Percentiles rank a stretch among this genome's conserved stretches.
Conservation (phyloP, 2,888 invertebrate genomes). For the Folsomia manolachei region DNA sequence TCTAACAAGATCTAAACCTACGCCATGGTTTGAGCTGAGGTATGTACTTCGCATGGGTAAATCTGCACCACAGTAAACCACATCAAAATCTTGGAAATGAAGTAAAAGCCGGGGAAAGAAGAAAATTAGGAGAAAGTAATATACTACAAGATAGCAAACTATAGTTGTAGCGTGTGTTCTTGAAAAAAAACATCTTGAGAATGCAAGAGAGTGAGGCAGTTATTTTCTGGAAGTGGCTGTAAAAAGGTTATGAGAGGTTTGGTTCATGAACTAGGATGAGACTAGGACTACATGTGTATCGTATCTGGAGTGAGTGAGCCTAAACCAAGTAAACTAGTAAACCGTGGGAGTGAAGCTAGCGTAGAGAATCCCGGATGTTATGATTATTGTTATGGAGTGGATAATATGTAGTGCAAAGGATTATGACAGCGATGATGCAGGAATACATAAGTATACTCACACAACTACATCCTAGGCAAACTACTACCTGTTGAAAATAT, state of each 20-base stretch:
- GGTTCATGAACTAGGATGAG: constrained; percentile 7
- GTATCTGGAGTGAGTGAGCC: no score
- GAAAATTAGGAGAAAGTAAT: constrained; percentile 1
- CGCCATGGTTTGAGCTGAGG: no score
- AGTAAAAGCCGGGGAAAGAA: no score
- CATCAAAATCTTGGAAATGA: no score
- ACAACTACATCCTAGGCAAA: neutral
- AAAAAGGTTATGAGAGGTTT: neutral
- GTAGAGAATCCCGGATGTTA: constrained; percentile 15
- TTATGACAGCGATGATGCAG: constrained; percentile 19
- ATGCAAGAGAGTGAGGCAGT: neutral
- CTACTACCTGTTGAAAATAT: constrained; percentile 48
- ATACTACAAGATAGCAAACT: no score
- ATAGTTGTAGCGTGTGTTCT: neutral
- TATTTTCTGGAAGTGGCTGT: neutral
- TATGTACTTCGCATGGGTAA: no score
- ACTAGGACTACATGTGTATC: no score
- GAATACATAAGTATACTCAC: no score
- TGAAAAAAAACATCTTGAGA: neutral
- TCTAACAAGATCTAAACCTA: no score
- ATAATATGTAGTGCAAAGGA: constrained; percentile 4
- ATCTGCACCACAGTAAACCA: no score
- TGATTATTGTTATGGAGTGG: constrained; percentile 16
- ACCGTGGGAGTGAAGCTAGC: no score
- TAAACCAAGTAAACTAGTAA: no score